Conservation (phyloP, 2,888 invertebrate species). For the Tetropium fuscum region DNA sequence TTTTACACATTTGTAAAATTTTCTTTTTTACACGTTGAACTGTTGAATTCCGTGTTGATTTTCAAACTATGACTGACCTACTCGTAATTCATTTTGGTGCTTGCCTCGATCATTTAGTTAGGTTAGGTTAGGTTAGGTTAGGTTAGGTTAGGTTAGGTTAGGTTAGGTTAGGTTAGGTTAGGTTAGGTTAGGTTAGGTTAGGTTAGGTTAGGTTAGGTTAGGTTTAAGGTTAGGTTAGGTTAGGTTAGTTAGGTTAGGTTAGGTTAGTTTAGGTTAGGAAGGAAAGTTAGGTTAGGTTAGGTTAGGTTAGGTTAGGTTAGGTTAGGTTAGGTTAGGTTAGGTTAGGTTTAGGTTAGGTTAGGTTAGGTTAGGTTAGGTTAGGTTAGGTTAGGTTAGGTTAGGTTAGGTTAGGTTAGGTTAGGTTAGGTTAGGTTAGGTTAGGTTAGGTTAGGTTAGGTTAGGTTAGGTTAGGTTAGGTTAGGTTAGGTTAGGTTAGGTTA, state of each 20-base stretch:
- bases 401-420: conserved; percentile 1
- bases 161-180: conserved; percentile 1
- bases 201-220: conserved; percentile 1
- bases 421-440: conserved; percentile 1
- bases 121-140: conserved; percentile 1
- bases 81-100: no score
- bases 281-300: conserved; percentile 1
- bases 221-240: no score
- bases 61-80: no score
- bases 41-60: no score
- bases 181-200: conserved; percentile 2
- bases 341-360: no score
- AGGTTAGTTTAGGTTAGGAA: no score
- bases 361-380: conserved; percentile 1
- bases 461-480: conserved; percentile 1
- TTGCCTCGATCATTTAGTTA: no score
- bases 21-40: no score
- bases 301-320: conserved; percentile 1
- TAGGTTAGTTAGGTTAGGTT: conserved; percentile 1
- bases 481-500: conserved; percentile 1
- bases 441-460: no score
- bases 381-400: conserved; percentile 1
- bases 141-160: conserved; percentile 1
- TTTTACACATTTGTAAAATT: no score
- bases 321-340: conserved; percentile 1